A percentile compares a stretch with the other conserved stretches of the same genome.
Conservation (phyloP, 1,140 invertebrate species). For the Augochlora pura region DNA sequence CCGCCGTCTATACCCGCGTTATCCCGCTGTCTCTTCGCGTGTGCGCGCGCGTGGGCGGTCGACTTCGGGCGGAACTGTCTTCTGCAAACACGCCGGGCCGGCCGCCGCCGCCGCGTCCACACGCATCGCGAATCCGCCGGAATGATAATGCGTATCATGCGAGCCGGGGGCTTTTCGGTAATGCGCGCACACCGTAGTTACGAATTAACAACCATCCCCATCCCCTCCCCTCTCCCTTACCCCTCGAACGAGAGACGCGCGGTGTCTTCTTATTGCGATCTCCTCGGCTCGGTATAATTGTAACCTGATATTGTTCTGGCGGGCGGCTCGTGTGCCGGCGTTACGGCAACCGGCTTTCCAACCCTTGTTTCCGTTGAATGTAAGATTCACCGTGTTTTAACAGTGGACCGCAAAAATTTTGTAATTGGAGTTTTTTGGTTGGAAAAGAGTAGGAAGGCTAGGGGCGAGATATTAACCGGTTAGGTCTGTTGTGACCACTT, state of each 20-base stretch:
- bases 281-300: not conserved
- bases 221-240: too few species aligned
- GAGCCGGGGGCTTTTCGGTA: slow-evolving; percentile 1
- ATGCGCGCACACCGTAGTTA: not conserved
- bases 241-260: not conserved
- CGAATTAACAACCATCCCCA: too few species aligned
- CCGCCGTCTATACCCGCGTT: slow-evolving; percentile 58
- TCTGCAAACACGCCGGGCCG: slow-evolving; percentile 54
- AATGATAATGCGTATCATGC: slow-evolving; percentile 2
- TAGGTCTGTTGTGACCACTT: too few species aligned
- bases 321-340: too few species aligned
- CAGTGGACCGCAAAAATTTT: too few species aligned
- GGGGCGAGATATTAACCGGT: too few species aligned
- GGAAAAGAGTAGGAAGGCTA: too few species aligned
- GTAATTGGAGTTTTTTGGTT: too few species aligned
- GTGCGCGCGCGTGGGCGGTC: slow-evolving; percentile 10
- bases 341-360: too few species aligned
- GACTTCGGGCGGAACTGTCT: slow-evolving; percentile 63
- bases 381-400: too few species aligned
- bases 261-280: not conserved
- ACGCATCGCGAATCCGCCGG: slow-evolving; percentile 10
- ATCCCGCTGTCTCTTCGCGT: slow-evolving; percentile 37
- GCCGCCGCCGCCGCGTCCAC: slow-evolving; percentile 12
- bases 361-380: too few species aligned
- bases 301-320: not conserved